Evolutionary conservation across 2,113 vertebrate genomes (phyloP).

Genomic region (Pleuronectes platessa): DNA sequence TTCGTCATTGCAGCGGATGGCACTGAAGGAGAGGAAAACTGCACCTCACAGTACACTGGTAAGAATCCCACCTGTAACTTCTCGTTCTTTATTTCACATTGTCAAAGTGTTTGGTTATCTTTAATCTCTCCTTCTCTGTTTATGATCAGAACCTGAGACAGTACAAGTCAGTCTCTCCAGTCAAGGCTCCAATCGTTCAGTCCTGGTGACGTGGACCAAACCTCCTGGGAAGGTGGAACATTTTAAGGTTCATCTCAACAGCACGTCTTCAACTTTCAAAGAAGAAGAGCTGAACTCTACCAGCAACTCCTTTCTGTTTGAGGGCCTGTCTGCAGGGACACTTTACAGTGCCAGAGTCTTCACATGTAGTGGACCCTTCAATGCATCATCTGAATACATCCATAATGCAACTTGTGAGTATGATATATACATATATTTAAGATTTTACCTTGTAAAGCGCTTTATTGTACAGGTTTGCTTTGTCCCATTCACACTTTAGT

Average conservation of each 20-base stretch:
- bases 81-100: not conserved
- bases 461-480: too few species aligned
- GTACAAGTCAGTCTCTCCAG: conserved; percentile 50
- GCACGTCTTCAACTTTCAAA: rapidly evolving
- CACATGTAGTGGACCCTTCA: conserved; percentile 64
- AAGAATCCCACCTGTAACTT: conserved; percentile 21
- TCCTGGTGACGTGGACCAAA: conserved; percentile 67
- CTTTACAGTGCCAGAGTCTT: conserved; percentile 49
- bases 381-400: conserved; percentile 30
- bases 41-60: conserved; percentile 64
- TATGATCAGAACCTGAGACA: conserved; percentile 66
- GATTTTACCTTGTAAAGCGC: too few species aligned
- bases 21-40: conserved; percentile 18
- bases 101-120: not conserved
- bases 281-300: rapidly evolving
- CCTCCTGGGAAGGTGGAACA: conserved; percentile 49
- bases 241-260: conserved; percentile 54
- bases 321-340: conserved; percentile 57
- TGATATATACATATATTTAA: not conserved
- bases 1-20: conserved; percentile 31
- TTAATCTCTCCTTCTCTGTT: conserved; percentile 1
- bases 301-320: not conserved
- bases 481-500: too few species aligned
- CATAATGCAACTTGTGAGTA: conserved; percentile 79
- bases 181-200: conserved; percentile 58